Evolutionary conservation across 2,888 invertebrate genomes (phyloP), one percentile per base, ranked within the genome.

Genomic region (Drosophila bunnanda): DNA sequence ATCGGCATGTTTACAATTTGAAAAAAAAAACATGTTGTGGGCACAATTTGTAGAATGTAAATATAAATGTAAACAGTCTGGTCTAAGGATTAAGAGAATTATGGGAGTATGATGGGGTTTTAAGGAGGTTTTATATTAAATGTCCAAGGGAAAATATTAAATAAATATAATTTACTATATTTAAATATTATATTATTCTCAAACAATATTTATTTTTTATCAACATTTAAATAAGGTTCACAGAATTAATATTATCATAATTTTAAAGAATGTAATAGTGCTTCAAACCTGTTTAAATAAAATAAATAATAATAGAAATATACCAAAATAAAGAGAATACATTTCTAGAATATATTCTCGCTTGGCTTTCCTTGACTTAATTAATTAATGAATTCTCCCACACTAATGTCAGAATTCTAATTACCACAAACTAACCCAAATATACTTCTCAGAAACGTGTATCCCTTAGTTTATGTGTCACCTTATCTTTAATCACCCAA

Each of bases 401-500:
- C n/a, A 5, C n/a, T 1, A 2, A n/a, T 9, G 6, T 2, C 13
- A 17, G 17, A 17, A 36, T 57, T 15, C 6, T 36, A 20, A 43
- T 28, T 58, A 20, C 58, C 44, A 36, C 20, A 57, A 36, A 44
- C 20, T 44, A 44, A 22, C 30, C 38, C 38, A 13, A 28, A 46
- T 15, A 46, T 15, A n/a, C n/a, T 36, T 28, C 0, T 1, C 32
- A 34, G n/a, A 28, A 20, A 44, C 17, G 28, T 36, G 15, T 15
- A 15, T 8, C 10, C 32, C 34, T 28, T 10, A 58, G 20, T 22
- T 53, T 20, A 36, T 52, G 0, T 53, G 12, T 0, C 22, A 30
- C 20, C 55, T 66, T 48, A 65, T 66, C 66, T 66, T 32, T 46
- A 38, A 66, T 65, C 54, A 6, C 22, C 13, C n/a, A 52, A 52